Conservation (phyloP, 1,140 invertebrate genomes). For the Drosophila aff. region DNA sequence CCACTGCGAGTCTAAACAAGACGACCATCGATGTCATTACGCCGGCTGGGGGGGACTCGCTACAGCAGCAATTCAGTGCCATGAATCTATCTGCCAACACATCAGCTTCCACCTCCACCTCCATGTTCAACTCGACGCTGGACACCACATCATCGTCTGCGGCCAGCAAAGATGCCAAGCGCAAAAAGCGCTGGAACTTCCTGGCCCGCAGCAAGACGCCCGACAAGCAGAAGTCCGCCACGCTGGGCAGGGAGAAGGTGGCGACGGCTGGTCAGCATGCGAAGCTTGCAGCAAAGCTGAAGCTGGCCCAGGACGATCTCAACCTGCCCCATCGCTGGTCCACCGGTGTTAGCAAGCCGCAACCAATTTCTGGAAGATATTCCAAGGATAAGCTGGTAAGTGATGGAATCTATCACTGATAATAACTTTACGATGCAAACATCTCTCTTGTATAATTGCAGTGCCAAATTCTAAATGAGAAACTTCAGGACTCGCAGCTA, state of each 20-base stretch:
- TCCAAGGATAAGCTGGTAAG: constrained; percentile 91
- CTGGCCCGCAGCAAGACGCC: constrained; percentile 87
- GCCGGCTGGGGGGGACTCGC: constrained; percentile 52
- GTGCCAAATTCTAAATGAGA: constrained; percentile 93
- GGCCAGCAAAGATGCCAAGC: constrained; percentile 86
- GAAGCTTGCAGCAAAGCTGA: constrained; percentile 85
- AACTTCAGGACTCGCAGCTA: constrained; percentile 92
- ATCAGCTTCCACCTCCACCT: constrained; percentile 62
- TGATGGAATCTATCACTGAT: too few relatives aligned
- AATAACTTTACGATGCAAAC: background rate
- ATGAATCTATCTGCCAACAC: constrained; percentile 79
- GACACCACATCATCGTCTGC: constrained; percentile 65
- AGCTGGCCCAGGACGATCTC: constrained; percentile 85
- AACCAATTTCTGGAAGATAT: constrained; percentile 89
- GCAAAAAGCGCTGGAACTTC: constrained; percentile 88
- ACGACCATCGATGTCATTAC: constrained; percentile 54
- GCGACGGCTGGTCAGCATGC: constrained; percentile 61
- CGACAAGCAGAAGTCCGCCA: constrained; percentile 87
- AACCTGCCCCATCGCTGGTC: constrained; percentile 88
- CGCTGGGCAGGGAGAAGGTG: constrained; percentile 87
- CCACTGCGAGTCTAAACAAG: constrained; percentile 61
- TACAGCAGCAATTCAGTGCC: constrained; percentile 79
- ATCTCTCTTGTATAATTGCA: constrained; percentile 81
- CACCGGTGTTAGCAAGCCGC: constrained; percentile 88
- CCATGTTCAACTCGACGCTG: constrained; percentile 68